Conservation (phyloP, 2,888 invertebrate species). For the Rhagophthalmus giganteus region DNA sequence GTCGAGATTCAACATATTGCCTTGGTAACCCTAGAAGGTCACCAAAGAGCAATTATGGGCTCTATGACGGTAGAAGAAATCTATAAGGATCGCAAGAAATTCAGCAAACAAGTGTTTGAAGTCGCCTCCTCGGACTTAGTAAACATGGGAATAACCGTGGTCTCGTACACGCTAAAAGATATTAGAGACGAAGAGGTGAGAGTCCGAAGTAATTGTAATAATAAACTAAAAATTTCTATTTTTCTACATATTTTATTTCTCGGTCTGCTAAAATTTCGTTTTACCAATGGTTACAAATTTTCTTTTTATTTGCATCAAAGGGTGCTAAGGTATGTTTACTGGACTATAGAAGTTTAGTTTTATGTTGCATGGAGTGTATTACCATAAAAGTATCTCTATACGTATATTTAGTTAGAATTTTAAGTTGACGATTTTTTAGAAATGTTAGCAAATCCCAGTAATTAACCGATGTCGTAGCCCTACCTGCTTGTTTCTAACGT, state of each 20-base stretch:
- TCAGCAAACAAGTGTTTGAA: slow-evolving; percentile 92
- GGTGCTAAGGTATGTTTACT: slow-evolving; percentile 65
- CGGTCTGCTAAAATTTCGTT: slow-evolving; percentile 23
- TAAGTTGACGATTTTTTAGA: slow-evolving; percentile 11
- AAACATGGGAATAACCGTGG: slow-evolving; percentile 95
- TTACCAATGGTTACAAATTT: slow-evolving; percentile 27
- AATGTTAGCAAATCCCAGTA: slow-evolving; percentile 4
- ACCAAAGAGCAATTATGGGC: slow-evolving; percentile 95
- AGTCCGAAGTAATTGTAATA: slow-evolving; percentile 24
- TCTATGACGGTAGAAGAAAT: slow-evolving; percentile 97
- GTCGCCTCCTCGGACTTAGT: slow-evolving; percentile 93
- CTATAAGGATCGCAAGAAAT: slow-evolving; percentile 94
- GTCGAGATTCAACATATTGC: slow-evolving; percentile 89
- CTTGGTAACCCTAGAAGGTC: slow-evolving; percentile 88
- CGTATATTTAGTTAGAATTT: no score
- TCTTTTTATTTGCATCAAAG: slow-evolving; percentile 56
- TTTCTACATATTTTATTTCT: slow-evolving; percentile 12
- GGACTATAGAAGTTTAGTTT: slow-evolving; percentile 16
- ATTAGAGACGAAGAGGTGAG: slow-evolving; percentile 92
- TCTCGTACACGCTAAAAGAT: slow-evolving; percentile 92
- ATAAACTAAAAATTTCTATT: slow-evolving; percentile 8
- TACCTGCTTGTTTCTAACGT: background rate
- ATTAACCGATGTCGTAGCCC: slow-evolving; percentile 10
- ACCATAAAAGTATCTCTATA: no score
- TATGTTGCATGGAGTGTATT: slow-evolving; percentile 15